phyloP scores from a whole-genome alignment of 1,140 invertebrate species.

The Kradibia gibbosae region DNA sequence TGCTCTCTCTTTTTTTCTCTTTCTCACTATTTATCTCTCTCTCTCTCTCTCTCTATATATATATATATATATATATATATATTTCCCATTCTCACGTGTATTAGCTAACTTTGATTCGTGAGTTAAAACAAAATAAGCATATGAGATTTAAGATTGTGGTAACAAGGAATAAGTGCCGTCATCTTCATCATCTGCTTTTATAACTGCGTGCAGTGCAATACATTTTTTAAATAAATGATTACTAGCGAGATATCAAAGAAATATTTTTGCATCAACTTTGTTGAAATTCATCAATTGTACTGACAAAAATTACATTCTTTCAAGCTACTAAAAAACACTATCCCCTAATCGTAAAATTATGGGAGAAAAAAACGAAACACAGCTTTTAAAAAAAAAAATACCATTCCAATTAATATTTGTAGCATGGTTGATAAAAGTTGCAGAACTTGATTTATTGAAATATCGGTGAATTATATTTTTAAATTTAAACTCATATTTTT shows the following conservation, averaged over 20 bases:
- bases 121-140: neutral
- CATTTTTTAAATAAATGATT: too few relatives aligned
- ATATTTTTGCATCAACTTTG: too few relatives aligned
- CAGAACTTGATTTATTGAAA: neutral
- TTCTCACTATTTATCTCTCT: slow-evolving; percentile 23
- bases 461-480: neutral
- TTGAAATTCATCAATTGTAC: too few relatives aligned
- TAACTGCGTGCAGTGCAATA: neutral
- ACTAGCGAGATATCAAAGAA: too few relatives aligned
- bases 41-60: neutral
- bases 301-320: too few relatives aligned
- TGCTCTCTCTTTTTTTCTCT: neutral
- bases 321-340: too few relatives aligned
- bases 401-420: neutral
- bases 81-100: neutral
- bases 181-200: too few relatives aligned
- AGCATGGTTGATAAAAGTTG: neutral
- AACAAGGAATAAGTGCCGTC: neutral
- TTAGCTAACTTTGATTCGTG: neutral
- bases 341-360: too few relatives aligned
- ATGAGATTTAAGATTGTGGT: neutral
- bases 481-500: neutral
- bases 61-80: too few relatives aligned
- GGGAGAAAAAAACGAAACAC: too few relatives aligned
- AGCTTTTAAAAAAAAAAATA: too few relatives aligned